A percentile compares a stretch with the other conserved stretches of the same genome.
phyloP scores from a whole-genome alignment of 1,140 invertebrate species.

The Microplitis mediator region DNA sequence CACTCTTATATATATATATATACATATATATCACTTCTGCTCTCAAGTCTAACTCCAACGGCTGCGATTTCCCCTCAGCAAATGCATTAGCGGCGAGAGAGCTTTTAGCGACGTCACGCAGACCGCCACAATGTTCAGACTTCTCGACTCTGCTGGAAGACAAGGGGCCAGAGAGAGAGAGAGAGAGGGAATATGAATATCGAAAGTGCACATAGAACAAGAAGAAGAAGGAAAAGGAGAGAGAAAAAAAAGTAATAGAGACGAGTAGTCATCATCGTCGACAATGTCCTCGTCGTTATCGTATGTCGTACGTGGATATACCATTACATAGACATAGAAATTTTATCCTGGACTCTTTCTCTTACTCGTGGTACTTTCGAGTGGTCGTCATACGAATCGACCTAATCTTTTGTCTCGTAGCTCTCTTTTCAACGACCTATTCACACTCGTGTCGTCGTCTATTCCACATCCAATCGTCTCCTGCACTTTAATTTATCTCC shows the following conservation, averaged over 20 bases:
- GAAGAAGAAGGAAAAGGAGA: neutral
- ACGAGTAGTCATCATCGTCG: neutral
- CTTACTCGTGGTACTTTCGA: constrained; percentile 2
- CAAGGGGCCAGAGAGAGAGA: constrained; percentile 24
- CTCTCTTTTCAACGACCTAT: constrained; percentile 26
- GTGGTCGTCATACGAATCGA: constrained; percentile 32
- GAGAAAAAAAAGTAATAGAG: neutral
- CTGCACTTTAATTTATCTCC: neutral
- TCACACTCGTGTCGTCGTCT: constrained; percentile 14
- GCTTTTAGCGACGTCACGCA: constrained; percentile 61
- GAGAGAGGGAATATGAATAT: neutral
- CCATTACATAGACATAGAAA: neutral
- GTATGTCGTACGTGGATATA: neutral
- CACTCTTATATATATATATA: too few species aligned
- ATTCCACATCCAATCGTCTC: neutral
- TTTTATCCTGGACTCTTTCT: constrained; percentile 15
- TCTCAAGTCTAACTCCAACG: constrained; percentile 28
- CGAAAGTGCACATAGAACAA: constrained; percentile 19
- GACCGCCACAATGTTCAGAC: constrained; percentile 26
- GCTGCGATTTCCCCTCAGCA: constrained; percentile 47
- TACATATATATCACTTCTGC: neutral
- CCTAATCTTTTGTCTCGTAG: constrained; percentile 49
- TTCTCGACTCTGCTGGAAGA: constrained; percentile 24
- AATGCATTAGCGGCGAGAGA: constrained; percentile 60
- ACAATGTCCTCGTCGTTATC: neutral